These are phyloP conservation scores for Cinclus cinclus DNA, from an alignment of 2,113 vertebrate species.

Conservation along the genomic window DNA sequence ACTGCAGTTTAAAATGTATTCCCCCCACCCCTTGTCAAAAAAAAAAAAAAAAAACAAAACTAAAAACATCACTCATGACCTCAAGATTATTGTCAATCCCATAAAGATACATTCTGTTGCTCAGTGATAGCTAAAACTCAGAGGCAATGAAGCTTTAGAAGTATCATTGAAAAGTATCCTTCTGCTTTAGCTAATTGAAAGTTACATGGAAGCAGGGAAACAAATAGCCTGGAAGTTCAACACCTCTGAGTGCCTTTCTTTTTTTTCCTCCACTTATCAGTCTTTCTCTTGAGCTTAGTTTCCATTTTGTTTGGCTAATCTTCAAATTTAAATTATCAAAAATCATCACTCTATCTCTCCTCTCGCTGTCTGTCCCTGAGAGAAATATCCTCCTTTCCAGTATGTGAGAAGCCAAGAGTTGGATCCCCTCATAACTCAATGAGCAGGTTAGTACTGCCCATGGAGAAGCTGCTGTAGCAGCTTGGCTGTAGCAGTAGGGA, in stretches of 20 bases:
- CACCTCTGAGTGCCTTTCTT: background rate
- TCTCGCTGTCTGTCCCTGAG: rapidly evolving
- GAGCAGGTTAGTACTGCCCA: background rate
- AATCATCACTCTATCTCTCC: background rate
- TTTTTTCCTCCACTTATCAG: background rate
- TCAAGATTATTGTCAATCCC: background rate
- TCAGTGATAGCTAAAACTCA: background rate
- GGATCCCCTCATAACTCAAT: background rate
- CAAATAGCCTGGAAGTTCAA: background rate
- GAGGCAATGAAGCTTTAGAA: background rate
- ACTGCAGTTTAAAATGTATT: background rate
- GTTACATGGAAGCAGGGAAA: background rate
- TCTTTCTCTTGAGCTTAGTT: background rate
- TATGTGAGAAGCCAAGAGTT: background rate
- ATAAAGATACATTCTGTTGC: background rate
- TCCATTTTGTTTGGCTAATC: background rate
- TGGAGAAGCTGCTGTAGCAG: background rate
- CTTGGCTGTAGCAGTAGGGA: background rate
- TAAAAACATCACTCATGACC: background rate
- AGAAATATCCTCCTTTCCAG: background rate
- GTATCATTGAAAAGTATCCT: background rate
- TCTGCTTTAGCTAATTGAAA: background rate
- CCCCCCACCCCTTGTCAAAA: rapidly evolving
- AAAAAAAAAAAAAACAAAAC: background rate
- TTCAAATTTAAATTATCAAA: background rate